Percentiles rank a stretch among this genome's conserved stretches.
These are phyloP conservation scores for Ceraclea dissimilis DNA, from an alignment of 2,888 invertebrate genomes.

Conservation along the genomic window DNA sequence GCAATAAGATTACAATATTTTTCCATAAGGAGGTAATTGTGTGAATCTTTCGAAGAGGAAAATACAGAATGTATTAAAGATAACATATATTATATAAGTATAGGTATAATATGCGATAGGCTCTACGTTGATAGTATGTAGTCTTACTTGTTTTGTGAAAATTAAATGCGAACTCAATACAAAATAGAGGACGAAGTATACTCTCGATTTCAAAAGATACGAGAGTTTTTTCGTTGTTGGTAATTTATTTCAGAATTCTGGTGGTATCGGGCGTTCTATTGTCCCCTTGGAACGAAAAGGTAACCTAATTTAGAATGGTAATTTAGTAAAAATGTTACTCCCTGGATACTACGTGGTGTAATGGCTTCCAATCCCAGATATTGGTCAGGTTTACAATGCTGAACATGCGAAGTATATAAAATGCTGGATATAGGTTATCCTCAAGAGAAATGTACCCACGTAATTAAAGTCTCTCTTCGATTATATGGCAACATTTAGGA, in stretches of 20 bases:
- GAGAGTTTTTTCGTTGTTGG: background rate
- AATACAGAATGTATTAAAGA: too few relatives aligned
- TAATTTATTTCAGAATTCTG: constrained; percentile 5
- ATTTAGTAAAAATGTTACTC: constrained; percentile 1
- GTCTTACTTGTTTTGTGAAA: background rate
- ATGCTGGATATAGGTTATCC: background rate
- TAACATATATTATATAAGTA: too few relatives aligned
- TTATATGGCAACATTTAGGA: too few relatives aligned
- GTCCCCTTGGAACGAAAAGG: constrained; percentile 2
- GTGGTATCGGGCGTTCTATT: background rate
- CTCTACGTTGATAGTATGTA: too few relatives aligned
- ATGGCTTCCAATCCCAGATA: background rate
- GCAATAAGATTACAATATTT: too few relatives aligned
- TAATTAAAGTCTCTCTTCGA: background rate
- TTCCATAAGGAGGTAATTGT: too few relatives aligned
- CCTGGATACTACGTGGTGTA: background rate
- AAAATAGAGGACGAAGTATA: background rate
- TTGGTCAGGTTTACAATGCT: background rate
- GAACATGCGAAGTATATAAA: background rate
- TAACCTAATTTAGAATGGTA: constrained; percentile 5
- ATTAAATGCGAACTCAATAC: constrained; percentile 1
- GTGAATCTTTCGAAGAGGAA: too few relatives aligned
- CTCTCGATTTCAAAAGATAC: constrained; percentile 1
- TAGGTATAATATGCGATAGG: too few relatives aligned
- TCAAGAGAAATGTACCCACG: background rate